These are phyloP conservation scores for Tupaia tana DNA, from an alignment of 2,113 vertebrate species.

Conservation along the genomic window DNA sequence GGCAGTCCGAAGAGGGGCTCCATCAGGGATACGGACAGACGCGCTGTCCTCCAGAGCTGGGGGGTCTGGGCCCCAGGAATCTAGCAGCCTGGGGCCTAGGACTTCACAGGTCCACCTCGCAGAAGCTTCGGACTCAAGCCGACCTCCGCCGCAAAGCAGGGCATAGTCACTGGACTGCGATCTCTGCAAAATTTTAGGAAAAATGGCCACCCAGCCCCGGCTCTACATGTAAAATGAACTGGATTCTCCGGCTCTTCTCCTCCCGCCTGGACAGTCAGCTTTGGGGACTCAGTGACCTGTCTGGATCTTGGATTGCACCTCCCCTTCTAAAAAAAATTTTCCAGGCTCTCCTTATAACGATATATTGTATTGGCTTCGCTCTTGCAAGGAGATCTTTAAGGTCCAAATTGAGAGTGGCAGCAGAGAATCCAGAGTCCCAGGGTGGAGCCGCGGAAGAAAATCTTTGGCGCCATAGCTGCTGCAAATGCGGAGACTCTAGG, in stretches of 20 bases:
- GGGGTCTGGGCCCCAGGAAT: neutral
- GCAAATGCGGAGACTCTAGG: neutral
- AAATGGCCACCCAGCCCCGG: neutral
- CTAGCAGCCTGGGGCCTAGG: neutral
- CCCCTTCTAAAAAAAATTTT: neutral
- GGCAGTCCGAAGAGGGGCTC: neutral
- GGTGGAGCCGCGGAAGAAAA: neutral
- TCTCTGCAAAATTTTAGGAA: neutral
- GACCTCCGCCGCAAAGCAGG: neutral
- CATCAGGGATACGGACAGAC: rapidly evolving
- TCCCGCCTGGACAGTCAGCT: neutral
- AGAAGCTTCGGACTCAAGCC: neutral
- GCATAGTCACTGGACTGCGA: neutral
- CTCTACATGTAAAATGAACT: neutral
- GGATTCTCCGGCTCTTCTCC: neutral
- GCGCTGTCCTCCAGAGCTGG: no score
- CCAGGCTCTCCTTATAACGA: neutral
- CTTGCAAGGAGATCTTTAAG: neutral
- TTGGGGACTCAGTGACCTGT: neutral
- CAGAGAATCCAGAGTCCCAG: neutral
- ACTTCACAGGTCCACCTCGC: neutral
- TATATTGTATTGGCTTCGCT: neutral
- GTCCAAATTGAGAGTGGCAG: neutral
- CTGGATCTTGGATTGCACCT: neutral
- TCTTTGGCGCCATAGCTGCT: neutral